phyloP scores from a whole-genome alignment of 2,113 vertebrate genomes.

The Delphinus delphis region DNA sequence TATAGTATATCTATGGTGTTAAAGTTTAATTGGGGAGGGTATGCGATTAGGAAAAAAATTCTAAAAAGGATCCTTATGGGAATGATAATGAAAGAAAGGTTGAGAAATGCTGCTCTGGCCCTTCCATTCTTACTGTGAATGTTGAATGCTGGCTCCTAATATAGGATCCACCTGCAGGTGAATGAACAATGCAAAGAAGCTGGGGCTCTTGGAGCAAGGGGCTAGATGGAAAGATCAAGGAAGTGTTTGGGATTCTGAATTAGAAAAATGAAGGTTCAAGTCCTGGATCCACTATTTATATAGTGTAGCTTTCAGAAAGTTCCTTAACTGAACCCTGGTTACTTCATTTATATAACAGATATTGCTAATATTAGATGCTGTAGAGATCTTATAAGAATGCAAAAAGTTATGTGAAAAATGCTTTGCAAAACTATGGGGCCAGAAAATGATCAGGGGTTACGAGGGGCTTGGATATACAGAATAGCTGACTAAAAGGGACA shows the following conservation, averaged over 20 bases:
- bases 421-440: not conserved
- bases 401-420: not conserved
- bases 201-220: not conserved
- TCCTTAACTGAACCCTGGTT: not conserved
- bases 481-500: not conserved
- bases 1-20: not conserved
- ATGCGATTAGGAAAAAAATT: not conserved
- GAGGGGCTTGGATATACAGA: not conserved
- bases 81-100: not conserved
- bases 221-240: not conserved
- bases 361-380: not conserved
- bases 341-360: not conserved
- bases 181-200: not conserved
- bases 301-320: not conserved
- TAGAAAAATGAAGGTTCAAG: not conserved
- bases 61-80: not conserved
- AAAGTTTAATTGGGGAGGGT: not conserved
- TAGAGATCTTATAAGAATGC: not conserved
- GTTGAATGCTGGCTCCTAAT: not conserved
- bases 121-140: not conserved
- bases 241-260: not conserved
- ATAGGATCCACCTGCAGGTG: not conserved
- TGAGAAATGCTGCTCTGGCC: not conserved
- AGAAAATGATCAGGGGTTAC: not conserved
- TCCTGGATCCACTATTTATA: not conserved